These are phyloP conservation scores for Anagrus nilaparvatae DNA, from an alignment of 1,140 invertebrate genomes.

Conservation along the genomic window DNA sequence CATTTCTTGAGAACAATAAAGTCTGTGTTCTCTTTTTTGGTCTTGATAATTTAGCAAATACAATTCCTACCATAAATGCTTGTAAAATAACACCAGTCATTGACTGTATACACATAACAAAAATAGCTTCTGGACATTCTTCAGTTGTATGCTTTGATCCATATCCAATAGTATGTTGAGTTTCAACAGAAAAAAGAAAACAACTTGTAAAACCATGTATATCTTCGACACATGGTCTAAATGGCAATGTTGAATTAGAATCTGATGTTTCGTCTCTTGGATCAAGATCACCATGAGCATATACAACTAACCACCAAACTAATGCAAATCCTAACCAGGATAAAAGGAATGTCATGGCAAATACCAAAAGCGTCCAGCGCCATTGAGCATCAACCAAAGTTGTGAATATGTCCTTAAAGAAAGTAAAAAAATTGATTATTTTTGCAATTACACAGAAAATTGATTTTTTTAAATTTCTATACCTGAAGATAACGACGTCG, in stretches of 20 bases:
- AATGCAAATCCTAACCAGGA: conserved; percentile 88
- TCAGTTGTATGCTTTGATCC: conserved; percentile 62
- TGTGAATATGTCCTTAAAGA: conserved; percentile 69
- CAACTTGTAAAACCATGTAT: conserved; percentile 76
- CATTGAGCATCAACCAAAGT: conserved; percentile 85
- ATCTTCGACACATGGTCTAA: conserved; percentile 76
- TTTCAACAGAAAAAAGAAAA: conserved; percentile 87
- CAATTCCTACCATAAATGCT: conserved; percentile 85
- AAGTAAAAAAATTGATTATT: no score
- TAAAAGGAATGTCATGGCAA: conserved; percentile 81
- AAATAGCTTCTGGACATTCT: conserved; percentile 91
- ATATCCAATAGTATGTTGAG: conserved; percentile 81
- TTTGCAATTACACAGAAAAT: no score
- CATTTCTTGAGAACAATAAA: conserved; percentile 87
- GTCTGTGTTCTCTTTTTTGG: conserved; percentile 96
- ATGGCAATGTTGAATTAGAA: conserved; percentile 38
- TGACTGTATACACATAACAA: conserved; percentile 95
- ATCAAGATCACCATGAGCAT: conserved; percentile 86
- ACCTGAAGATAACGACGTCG: conserved; percentile 62
- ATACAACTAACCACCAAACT: conserved; percentile 90
- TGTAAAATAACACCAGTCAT: conserved; percentile 90
- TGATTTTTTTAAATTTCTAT: no score
- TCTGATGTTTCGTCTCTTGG: conserved; percentile 49
- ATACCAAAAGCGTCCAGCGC: conserved; percentile 95
- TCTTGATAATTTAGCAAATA: conserved; percentile 93